Base-by-base conservation (phyloP, 2,888 invertebrate species). In the Lamellibrachia columna region DNA sequence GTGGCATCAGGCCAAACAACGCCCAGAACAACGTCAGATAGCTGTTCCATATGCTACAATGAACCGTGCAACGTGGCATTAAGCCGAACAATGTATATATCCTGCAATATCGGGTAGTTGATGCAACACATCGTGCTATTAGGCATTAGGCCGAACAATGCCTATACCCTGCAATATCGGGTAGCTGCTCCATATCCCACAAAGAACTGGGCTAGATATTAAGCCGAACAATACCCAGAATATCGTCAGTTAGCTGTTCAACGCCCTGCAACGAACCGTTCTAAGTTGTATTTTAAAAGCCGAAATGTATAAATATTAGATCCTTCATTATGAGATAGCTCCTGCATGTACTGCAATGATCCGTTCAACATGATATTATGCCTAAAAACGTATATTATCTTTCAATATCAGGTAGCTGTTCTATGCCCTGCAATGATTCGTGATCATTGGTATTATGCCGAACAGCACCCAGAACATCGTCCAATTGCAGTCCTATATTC, bases 11-110 rank as follows among this genome's bases (percentile, higher is more conserved):
- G 92, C 97, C 96, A 94, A 97, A 97, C 93, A 97, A 95, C 52
- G 97, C 96, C 97, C 97, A 97, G 95, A 97, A 96, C 93, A 97
- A 95, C 15, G 96, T 96, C 92, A 96, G 94, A 94, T 97, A 97
- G 53, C 96, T 96, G 94, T 96, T 96, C 91, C 96, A 96, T 90
- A 97, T 96, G 93, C 97, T 97, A 94, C 93, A 92, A 92, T 4
- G 52, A 28, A 52, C 55, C 40, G 58, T 7, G 22, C n/a, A 52
- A 22, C 9, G 40, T 40, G 53, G 91, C 40, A 55, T 91, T 6
- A 91, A 11, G n/a, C 91, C 90, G 58, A 90, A 92, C 91, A 92
- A 60, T 15, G 91, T 91, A 52, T n/a, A 60, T 53, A 90, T 40
- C 40, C 92, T 75, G 52, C 22, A 90, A n/a, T 52, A 75, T 28